Percentiles rank a stretch among this genome's conserved stretches.
These are phyloP conservation scores for Pammene fasciana DNA, from an alignment of 2,888 invertebrate species.

Conservation along the genomic window DNA sequence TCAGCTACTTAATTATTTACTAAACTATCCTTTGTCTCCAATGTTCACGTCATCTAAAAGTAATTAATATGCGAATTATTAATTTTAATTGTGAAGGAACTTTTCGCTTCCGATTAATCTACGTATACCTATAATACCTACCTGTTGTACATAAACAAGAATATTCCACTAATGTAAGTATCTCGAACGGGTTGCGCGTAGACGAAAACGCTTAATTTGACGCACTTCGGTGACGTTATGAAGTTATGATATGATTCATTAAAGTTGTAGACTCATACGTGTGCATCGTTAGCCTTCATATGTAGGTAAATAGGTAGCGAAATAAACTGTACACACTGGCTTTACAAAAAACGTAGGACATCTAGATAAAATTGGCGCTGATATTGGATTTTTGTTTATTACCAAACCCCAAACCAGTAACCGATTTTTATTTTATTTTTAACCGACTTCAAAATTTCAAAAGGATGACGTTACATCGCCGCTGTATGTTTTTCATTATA, in stretches of 20 bases:
- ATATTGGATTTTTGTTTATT: too few relatives aligned
- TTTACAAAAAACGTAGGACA: too few relatives aligned
- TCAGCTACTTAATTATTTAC: too few relatives aligned
- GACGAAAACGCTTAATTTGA: neutral
- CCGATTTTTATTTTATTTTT: too few relatives aligned
- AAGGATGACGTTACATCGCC: too few relatives aligned
- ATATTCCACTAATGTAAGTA: conserved; percentile 17
- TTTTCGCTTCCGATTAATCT: conserved; percentile 10
- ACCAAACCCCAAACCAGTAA: too few relatives aligned
- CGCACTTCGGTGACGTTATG: conserved; percentile 3
- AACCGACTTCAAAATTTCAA: too few relatives aligned
- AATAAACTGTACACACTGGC: neutral
- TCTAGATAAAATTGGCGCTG: too few relatives aligned
- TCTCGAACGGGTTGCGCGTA: neutral
- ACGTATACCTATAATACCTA: conserved; percentile 3
- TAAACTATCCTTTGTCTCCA: too few relatives aligned
- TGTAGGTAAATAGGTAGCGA: neutral
- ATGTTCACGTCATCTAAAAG: neutral
- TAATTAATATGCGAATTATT: neutral
- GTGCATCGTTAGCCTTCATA: neutral
- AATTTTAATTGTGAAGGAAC: conserved; percentile 5
- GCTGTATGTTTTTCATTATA: too few relatives aligned
- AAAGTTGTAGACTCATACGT: neutral
- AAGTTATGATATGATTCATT: too few relatives aligned
- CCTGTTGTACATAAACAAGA: conserved; percentile 6